Percentiles rank a stretch among this genome's conserved stretches.
phyloP scores from a whole-genome alignment of 2,888 invertebrate species.

The Tetragnatha montana region DNA sequence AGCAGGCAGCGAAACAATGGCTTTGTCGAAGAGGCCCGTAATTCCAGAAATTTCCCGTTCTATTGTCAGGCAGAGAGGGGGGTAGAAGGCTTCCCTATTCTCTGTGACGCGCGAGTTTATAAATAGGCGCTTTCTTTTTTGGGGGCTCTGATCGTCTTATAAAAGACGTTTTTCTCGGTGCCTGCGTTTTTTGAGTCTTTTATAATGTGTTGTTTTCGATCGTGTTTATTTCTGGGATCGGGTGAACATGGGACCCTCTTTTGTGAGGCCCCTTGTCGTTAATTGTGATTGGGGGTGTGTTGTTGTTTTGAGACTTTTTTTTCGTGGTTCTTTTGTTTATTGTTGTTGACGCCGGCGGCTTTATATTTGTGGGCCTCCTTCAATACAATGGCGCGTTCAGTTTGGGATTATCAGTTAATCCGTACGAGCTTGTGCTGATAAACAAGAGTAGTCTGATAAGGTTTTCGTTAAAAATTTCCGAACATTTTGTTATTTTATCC shows the following conservation, averaged over 20 bases:
- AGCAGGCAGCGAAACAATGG: slow-evolving; percentile 48
- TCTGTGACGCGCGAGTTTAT: slow-evolving; percentile 36
- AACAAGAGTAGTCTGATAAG: background rate
- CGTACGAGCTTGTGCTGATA: background rate
- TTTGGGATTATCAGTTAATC: background rate
- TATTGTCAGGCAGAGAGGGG: slow-evolving; percentile 62
- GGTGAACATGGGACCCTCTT: background rate
- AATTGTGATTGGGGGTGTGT: background rate
- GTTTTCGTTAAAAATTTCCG: too few relatives aligned
- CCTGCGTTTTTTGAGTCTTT: slow-evolving; percentile 10
- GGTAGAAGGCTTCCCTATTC: slow-evolving; percentile 21
- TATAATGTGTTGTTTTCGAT: slow-evolving; percentile 14
- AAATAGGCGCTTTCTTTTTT: slow-evolving; percentile 51
- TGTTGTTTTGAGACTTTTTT: background rate
- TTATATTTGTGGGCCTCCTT: too few relatives aligned
- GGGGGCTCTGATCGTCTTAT: slow-evolving; percentile 4
- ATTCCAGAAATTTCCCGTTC: slow-evolving; percentile 67
- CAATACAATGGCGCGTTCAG: too few relatives aligned
- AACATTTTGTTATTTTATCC: too few relatives aligned
- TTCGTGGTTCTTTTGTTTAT: too few relatives aligned
- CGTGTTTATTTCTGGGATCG: background rate
- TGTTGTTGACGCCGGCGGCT: too few relatives aligned
- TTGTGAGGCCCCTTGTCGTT: background rate
- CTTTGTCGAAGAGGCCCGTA: slow-evolving; percentile 47
- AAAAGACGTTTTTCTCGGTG: slow-evolving; percentile 21